These are phyloP conservation scores for Coilia nasus DNA, from an alignment of 2,797 vertebrate genomes.

Conservation along the genomic window DNA sequence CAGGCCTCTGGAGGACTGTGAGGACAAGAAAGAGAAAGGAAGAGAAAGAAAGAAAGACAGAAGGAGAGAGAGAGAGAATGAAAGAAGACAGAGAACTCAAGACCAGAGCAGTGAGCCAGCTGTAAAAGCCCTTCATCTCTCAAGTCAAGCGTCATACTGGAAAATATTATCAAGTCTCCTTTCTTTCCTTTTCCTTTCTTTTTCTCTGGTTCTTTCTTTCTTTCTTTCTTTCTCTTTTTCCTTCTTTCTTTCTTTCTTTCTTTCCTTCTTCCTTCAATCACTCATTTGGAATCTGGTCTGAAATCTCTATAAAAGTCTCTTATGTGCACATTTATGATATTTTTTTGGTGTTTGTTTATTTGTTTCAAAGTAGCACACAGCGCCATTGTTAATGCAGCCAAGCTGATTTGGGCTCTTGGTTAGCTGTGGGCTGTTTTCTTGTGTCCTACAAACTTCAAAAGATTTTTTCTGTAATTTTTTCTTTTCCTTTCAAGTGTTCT, in stretches of 20 bases:
- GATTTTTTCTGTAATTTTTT: conserved; percentile 30
- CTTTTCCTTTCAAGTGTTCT: conserved; percentile 25
- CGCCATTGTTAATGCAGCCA: conserved; percentile 30
- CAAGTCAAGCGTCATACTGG: conserved; percentile 57
- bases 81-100: not conserved
- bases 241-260: not conserved
- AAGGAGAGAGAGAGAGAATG: not conserved
- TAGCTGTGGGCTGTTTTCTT: conserved; percentile 52
- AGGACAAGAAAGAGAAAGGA: conserved; percentile 50
- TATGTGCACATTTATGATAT: conserved; percentile 17
- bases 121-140: conserved; percentile 53
- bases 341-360: conserved; percentile 39
- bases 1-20: conserved; percentile 48
- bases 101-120: not conserved
- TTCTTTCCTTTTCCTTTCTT: not conserved
- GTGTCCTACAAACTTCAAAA: conserved; percentile 43
- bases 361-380: conserved; percentile 26
- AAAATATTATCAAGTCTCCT: conserved; percentile 65
- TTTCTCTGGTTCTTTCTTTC: not conserved
- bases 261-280: not conserved
- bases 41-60: conserved; percentile 36
- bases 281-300: conserved; percentile 30
- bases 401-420: conserved; percentile 35
- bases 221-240: conserved; percentile 8
- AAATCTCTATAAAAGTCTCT: conserved; percentile 32